Evolutionary conservation across 2,113 vertebrate species (phyloP).

Genomic region (Petrocephalus microphthalmus): DNA sequence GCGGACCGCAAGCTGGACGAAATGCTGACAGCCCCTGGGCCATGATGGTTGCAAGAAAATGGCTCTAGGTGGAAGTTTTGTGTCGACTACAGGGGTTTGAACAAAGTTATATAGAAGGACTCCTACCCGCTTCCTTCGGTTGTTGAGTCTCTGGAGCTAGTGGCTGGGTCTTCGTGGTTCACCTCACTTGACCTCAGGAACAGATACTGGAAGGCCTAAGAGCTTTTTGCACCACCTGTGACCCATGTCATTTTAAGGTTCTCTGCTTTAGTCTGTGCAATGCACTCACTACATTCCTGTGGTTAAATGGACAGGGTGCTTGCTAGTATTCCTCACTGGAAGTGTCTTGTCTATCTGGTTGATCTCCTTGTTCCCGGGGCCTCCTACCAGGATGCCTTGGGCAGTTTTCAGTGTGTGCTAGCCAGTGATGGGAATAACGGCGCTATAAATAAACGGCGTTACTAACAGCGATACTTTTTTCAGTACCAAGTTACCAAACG

Average conservation of each 20-base stretch:
- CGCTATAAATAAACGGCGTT: too few relatives aligned
- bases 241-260: conserved; percentile 18
- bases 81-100: not conserved
- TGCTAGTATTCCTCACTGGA: not conserved
- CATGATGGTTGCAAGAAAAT: not conserved
- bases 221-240: not conserved
- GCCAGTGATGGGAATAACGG: too few relatives aligned
- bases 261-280: conserved; percentile 4
- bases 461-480: too few relatives aligned
- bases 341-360: conserved; percentile 18
- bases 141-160: not conserved
- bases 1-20: not conserved
- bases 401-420: not conserved
- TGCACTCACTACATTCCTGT: not conserved
- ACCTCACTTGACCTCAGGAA: not conserved
- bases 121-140: not conserved
- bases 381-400: not conserved
- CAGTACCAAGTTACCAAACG: too few relatives aligned
- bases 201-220: not conserved
- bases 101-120: not conserved
- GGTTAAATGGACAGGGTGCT: conserved; percentile 15
- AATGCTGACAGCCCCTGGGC: not conserved
- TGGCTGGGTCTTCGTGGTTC: not conserved
- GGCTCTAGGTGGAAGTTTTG: not conserved
- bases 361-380: conserved; percentile 17